phyloP scores from a whole-genome alignment of 2,888 invertebrate species.

The Diloba caeruleocephala region DNA sequence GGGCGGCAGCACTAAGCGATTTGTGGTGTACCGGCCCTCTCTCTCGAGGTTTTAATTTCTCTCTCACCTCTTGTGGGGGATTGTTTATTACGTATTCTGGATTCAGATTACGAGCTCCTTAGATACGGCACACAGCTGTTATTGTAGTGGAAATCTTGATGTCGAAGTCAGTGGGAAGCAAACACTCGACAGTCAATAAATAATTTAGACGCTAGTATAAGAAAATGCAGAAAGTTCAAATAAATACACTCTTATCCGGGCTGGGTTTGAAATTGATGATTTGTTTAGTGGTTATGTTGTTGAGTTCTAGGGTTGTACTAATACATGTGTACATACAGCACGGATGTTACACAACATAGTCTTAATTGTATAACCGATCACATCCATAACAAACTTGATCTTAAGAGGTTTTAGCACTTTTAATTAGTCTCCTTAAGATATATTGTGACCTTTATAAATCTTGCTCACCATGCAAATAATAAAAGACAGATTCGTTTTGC shows the following conservation, averaged over 20 bases:
- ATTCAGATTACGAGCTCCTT: constrained; percentile 54
- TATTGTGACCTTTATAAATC: too few relatives aligned
- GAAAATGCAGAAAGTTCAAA: not conserved
- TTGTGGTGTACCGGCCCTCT: constrained; percentile 88
- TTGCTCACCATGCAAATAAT: not conserved
- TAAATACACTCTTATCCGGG: too few relatives aligned
- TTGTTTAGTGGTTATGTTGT: too few relatives aligned
- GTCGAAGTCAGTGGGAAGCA: constrained; percentile 6
- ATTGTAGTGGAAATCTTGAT: constrained; percentile 13
- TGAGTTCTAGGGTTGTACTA: too few relatives aligned
- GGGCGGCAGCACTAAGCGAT: constrained; percentile 88
- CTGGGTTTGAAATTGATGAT: too few relatives aligned
- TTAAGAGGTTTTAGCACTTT: too few relatives aligned
- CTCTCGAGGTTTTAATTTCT: constrained; percentile 82
- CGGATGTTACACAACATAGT: too few relatives aligned
- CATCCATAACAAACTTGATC: too few relatives aligned
- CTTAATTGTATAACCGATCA: too few relatives aligned
- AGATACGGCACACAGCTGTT: constrained; percentile 21
- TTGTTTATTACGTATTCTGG: constrained; percentile 69
- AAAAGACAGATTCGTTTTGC: not conserved
- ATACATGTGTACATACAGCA: too few relatives aligned
- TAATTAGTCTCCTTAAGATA: too few relatives aligned
- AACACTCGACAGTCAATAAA: not conserved
- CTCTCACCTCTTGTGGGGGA: constrained; percentile 76
- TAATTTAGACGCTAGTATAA: not conserved